These are phyloP conservation scores for Mormyrops boulengeri DNA, from an alignment of 2,797 vertebrate genomes.

Conservation along the genomic window DNA sequence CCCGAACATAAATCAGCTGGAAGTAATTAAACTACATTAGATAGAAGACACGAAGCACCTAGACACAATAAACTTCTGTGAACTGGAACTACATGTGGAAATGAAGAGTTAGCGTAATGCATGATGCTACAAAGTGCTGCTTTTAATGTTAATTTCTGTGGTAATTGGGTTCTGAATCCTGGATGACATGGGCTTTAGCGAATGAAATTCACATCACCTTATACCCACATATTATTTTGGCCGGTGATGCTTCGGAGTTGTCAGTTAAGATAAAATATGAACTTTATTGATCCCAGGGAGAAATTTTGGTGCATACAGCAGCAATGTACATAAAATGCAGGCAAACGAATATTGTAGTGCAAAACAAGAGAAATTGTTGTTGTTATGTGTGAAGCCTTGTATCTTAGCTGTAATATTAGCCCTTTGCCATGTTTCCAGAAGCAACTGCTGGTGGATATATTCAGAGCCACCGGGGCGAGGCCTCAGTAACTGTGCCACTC, in stretches of 20 bases:
- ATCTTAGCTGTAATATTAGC: not conserved
- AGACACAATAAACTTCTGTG: not conserved
- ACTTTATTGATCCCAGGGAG: not conserved
- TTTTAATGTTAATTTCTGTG: not conserved
- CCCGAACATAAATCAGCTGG: not conserved
- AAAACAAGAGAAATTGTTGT: not conserved
- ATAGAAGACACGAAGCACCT: not conserved
- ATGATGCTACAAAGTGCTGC: not conserved
- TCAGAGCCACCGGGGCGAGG: constrained; percentile 49
- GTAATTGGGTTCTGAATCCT: not conserved
- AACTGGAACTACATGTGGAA: not conserved
- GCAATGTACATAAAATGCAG: not conserved
- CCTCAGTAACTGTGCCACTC: constrained; percentile 32
- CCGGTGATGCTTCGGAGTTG: not conserved
- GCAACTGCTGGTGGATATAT: constrained; percentile 40
- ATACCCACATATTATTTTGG: not conserved
- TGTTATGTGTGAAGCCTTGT: not conserved
- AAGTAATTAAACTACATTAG: not conserved
- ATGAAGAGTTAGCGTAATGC: not conserved
- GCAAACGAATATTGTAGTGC: not conserved
- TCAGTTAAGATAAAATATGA: not conserved
- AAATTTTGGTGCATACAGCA: not conserved
- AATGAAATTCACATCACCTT: not conserved
- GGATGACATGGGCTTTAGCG: not conserved
- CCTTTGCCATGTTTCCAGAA: not conserved